Evolutionary conservation across 2,888 invertebrate species (phyloP), one percentile per base, ranked within the genome.

Genomic region (Julus scandinavius): DNA sequence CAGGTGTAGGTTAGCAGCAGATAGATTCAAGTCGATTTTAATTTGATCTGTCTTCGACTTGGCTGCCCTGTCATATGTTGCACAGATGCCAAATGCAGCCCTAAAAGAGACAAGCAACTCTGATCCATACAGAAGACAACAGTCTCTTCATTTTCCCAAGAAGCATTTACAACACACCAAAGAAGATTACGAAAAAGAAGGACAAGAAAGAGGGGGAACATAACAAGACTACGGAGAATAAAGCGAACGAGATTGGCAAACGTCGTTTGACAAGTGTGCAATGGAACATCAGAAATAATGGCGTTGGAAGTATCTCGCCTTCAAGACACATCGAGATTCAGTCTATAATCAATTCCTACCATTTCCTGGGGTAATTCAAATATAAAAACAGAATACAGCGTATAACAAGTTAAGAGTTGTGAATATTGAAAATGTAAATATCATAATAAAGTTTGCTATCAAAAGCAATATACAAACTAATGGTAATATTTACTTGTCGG

Each of bases 151-250:
- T 80, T 38, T 80, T 38, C 11, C 80, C 80, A 38, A 80, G 80
- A 80, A 80, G 80, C 80, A 80, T 80, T 80, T 80, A 80, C 80
- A 80, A 80, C 80, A 38, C 80, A 80, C 80, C 80, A 13, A 80
- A 38, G 80, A 80, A 80, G 80, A 80, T 80, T 80, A 80, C 80
- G 80, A 80, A 80, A 80, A 80, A 80, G 80, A 80, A 80, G 38
- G 80, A 80, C 80, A 80, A 80, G 80, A 38, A 80, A 80, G 80
- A 80, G 80, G 80, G 63, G 80, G 80, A 80, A 80, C 80, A 80
- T 80, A 80, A 80, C 80, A 80, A 80, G 80, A 80, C 80, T 80
- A 80, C 20, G 7, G 80, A 80, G 80, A 80, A 80, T 80, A 80
- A 80, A 80, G 80, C 29, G 29, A 80, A 80, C 80, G 80, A 80